Percentiles rank a stretch among this genome's conserved stretches.
Evolutionary conservation across 1,140 invertebrate species (phyloP).

Genomic region (Caenorhabditis inopinata): DNA sequence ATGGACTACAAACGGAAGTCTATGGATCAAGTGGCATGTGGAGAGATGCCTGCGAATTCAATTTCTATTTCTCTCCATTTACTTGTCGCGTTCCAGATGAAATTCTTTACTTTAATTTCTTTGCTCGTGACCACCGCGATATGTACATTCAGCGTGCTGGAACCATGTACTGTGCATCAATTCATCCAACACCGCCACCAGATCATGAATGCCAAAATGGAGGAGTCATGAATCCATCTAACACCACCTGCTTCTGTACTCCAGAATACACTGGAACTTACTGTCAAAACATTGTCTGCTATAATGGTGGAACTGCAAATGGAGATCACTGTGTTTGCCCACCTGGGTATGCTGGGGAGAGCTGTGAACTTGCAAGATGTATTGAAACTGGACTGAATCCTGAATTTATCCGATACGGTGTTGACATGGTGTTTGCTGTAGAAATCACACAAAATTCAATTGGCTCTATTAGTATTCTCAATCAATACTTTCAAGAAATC

Average conservation of each 20-base stretch:
- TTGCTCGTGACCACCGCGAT: slow-evolving; percentile 43
- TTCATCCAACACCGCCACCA: slow-evolving; percentile 44
- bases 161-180: slow-evolving; percentile 40
- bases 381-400: slow-evolving; percentile 17
- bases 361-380: slow-evolving; percentile 39
- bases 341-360: slow-evolving; percentile 36
- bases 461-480: not conserved
- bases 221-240: slow-evolving; percentile 40
- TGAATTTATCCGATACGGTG: slow-evolving; percentile 15
- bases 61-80: slow-evolving; percentile 54
- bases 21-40: slow-evolving; percentile 52
- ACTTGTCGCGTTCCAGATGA: slow-evolving; percentile 42
- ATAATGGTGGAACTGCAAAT: slow-evolving; percentile 49
- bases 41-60: slow-evolving; percentile 48
- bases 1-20: slow-evolving; percentile 40
- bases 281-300: slow-evolving; percentile 48
- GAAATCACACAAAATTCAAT: slow-evolving; percentile 45
- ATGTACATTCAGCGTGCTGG: slow-evolving; percentile 50
- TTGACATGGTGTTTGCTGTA: slow-evolving; percentile 51
- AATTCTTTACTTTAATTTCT: slow-evolving; percentile 52
- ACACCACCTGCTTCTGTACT: slow-evolving; percentile 51
- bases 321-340: slow-evolving; percentile 44
- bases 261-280: slow-evolving; percentile 42
- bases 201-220: slow-evolving; percentile 49
- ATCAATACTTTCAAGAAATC: slow-evolving; percentile 24